A percentile compares a stretch with the other conserved stretches of the same genome.
Conservation (phyloP, 2,888 invertebrate genomes). For the Hypomecis atomaria region DNA sequence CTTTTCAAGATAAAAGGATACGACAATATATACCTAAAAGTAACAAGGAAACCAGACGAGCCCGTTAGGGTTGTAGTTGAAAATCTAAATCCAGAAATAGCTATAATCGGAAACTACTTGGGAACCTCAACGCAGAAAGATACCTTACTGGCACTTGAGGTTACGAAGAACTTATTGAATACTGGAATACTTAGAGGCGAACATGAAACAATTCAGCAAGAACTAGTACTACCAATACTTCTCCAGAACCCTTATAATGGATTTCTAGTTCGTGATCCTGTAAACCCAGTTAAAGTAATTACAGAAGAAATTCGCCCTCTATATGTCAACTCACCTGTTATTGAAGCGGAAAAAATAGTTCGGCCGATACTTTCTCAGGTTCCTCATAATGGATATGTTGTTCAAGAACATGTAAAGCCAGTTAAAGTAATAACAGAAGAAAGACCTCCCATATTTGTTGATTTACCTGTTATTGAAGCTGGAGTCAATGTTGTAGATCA, state of each 20-base stretch:
- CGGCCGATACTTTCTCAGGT: constrained; percentile 30
- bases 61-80: constrained; percentile 27
- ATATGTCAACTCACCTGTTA: constrained; percentile 10
- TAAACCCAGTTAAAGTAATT: constrained; percentile 6
- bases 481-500: constrained; percentile 16
- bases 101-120: constrained; percentile 47
- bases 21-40: constrained; percentile 50
- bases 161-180: constrained; percentile 48
- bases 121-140: constrained; percentile 49
- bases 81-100: constrained; percentile 35
- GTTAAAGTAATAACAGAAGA: constrained; percentile 19
- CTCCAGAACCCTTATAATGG: constrained; percentile 14
- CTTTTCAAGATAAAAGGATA: constrained; percentile 51
- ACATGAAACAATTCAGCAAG: constrained; percentile 33
- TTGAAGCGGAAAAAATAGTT: constrained; percentile 28
- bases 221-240: constrained; percentile 34
- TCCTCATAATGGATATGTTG: constrained; percentile 11
- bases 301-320: constrained; percentile 22
- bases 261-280: constrained; percentile 15
- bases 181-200: constrained; percentile 46
- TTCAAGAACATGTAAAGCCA: constrained; percentile 11
- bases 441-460: constrained; percentile 13
- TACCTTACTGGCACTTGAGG: constrained; percentile 48
- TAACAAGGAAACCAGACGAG: constrained; percentile 28
- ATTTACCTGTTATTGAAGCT: constrained; percentile 8